Evolutionary conservation across 2,797 vertebrate genomes (phyloP).

Genomic region (Cyprinella venusta): DNA sequence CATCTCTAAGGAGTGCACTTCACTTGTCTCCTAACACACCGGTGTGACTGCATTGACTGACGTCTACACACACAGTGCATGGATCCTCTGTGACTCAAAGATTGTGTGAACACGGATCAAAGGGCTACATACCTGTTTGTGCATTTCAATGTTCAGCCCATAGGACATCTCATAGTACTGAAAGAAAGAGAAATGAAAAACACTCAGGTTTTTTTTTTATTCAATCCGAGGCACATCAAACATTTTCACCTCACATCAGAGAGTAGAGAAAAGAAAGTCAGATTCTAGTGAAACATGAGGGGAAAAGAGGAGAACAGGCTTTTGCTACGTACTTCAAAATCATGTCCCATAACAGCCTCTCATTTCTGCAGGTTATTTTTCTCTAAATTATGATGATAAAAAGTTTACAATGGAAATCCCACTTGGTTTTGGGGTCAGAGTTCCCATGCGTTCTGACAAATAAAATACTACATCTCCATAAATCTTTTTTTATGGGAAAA

Average conservation of each 20-base stretch:
- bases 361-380: conserved; percentile 30
- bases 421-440: not conserved
- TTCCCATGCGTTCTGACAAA: not conserved
- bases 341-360: conserved; percentile 40
- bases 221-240: conserved; percentile 51
- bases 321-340: conserved; percentile 58
- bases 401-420: conserved; percentile 19
- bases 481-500: too few species aligned
- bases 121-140: conserved; percentile 91
- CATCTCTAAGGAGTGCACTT: conserved; percentile 34
- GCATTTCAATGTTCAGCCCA: conserved; percentile 98
- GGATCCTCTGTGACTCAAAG: conserved; percentile 2
- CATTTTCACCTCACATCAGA: conserved; percentile 55
- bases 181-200: conserved; percentile 52
- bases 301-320: conserved; percentile 34
- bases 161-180: conserved; percentile 99
- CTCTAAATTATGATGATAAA: conserved; percentile 8
- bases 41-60: conserved; percentile 37
- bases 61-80: conserved; percentile 30
- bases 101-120: conserved; percentile 54
- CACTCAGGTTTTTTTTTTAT: conserved; percentile 31
- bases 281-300: conserved; percentile 40
- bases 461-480: not conserved
- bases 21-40: conserved; percentile 40
- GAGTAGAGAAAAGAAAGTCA: conserved; percentile 18